A percentile compares a stretch with the other conserved stretches of the same genome.
phyloP scores from a whole-genome alignment of 2,113 vertebrate species.

The Corapipo altera region DNA sequence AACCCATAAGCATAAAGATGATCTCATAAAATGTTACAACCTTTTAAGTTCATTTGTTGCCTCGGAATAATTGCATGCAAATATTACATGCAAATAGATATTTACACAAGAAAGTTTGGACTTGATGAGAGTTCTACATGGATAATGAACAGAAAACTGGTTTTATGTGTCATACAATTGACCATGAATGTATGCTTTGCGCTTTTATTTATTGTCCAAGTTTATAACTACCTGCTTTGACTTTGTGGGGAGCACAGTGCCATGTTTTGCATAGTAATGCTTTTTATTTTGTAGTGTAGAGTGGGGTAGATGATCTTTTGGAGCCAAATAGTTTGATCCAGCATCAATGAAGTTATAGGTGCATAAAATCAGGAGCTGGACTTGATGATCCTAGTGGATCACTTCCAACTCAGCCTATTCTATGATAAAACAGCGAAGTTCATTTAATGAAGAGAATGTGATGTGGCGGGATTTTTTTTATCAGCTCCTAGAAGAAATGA shows the following conservation, averaged over 20 bases:
- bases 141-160: neutral
- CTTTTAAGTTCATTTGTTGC: neutral
- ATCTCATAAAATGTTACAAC: rapidly evolving
- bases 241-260: neutral
- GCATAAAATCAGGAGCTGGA: neutral
- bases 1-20: neutral
- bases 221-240: neutral
- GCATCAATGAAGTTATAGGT: neutral
- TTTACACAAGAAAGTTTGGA: neutral
- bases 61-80: neutral
- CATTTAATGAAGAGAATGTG: neutral
- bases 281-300: neutral
- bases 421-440: neutral
- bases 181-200: neutral
- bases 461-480: no score
- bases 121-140: neutral
- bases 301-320: neutral
- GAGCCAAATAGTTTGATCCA: neutral
- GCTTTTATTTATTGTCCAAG: neutral
- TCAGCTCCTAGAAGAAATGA: neutral
- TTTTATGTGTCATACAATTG: neutral
- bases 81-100: neutral
- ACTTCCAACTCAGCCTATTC: neutral
- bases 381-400: neutral
- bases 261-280: neutral